These are phyloP conservation scores for Ptychochromis oligacanthus DNA, from an alignment of 2,113 vertebrate species.

Conservation along the genomic window DNA sequence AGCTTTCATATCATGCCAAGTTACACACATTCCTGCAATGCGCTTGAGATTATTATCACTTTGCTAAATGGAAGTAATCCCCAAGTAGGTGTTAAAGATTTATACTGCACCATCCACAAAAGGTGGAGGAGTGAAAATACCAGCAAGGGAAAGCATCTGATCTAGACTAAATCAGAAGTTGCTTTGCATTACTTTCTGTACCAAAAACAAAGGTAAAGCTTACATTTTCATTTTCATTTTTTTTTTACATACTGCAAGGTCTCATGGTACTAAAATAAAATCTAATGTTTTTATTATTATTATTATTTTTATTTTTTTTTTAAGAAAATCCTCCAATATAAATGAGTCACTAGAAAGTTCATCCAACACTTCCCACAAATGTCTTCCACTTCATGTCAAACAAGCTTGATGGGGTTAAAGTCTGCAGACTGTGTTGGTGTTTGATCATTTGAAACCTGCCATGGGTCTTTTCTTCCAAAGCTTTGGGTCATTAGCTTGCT, in stretches of 20 bases:
- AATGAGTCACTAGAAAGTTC: neutral
- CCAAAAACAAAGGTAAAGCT: neutral
- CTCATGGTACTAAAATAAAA: neutral
- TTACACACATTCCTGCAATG: slow-evolving; percentile 63
- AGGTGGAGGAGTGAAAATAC: slow-evolving; percentile 24
- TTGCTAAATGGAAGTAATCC: slow-evolving; percentile 63
- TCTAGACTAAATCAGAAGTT: neutral
- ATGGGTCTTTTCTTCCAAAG: neutral
- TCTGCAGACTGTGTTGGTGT: neutral
- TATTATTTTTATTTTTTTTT: neutral
- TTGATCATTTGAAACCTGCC: neutral
- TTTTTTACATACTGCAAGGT: neutral
- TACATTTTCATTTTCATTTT: neutral
- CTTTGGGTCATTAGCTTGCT: neutral
- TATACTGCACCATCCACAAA: slow-evolving; percentile 14
- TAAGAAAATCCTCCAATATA: neutral
- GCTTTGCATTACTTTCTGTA: neutral
- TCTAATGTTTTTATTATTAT: neutral
- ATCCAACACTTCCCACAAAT: neutral
- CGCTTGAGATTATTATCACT: slow-evolving; percentile 65
- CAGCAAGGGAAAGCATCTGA: neutral
- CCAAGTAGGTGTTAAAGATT: slow-evolving; percentile 37
- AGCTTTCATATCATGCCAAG: slow-evolving; percentile 63
- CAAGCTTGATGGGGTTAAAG: neutral
- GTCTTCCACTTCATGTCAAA: neutral